Conservation (phyloP, 2,797 vertebrate genomes). For the Sciurus carolinensis region DNA sequence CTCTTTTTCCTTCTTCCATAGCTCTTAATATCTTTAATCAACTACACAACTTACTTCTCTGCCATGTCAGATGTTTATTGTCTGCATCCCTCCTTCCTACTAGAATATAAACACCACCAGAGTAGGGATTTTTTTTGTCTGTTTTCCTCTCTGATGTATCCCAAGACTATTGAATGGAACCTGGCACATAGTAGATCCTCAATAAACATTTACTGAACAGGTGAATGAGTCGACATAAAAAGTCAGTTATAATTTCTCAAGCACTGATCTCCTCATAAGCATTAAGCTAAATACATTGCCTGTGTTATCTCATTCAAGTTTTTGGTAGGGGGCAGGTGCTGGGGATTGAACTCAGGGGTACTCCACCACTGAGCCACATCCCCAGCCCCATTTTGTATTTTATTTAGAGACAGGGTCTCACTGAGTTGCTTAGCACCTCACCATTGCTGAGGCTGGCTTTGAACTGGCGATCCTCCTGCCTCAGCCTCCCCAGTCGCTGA, state of each 20-base stretch:
- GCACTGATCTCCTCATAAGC: neutral
- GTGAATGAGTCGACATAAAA: neutral
- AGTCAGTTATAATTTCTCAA: neutral
- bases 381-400: too few relatives aligned
- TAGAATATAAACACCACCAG: constrained; percentile 7
- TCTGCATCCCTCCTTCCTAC: neutral
- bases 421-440: too few relatives aligned
- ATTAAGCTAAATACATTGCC: neutral
- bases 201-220: constrained; percentile 4
- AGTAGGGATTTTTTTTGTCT: neutral
- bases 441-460: too few relatives aligned
- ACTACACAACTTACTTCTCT: neutral
- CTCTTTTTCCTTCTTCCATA: neutral
- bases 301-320: constrained; percentile 17
- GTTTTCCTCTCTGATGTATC: neutral
- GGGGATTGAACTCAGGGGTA: too few relatives aligned
- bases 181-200: neutral
- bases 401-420: too few relatives aligned
- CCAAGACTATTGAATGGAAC: neutral
- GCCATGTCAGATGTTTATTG: neutral
- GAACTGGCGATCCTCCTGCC: too few relatives aligned
- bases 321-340: too few relatives aligned
- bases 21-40: neutral
- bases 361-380: too few relatives aligned
- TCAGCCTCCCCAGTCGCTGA: too few relatives aligned